Percentiles rank a stretch among this genome's conserved stretches.
Conservation (phyloP, 1,140 invertebrate genomes). For the Archivesica marissinica region DNA sequence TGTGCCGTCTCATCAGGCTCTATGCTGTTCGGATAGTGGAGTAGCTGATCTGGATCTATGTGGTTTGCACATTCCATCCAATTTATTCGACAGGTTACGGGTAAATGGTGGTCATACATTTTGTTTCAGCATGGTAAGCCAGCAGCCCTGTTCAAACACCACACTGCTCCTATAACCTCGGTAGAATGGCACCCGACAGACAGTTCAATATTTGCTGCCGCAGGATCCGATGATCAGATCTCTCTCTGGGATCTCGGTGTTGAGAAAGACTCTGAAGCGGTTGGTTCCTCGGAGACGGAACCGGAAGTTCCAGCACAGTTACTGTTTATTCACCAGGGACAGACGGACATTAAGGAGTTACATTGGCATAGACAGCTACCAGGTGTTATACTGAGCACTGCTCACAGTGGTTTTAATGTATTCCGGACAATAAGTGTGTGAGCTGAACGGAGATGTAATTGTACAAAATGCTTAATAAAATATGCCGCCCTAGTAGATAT, state of each 20-base stretch:
- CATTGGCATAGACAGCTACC: slow-evolving; percentile 99
- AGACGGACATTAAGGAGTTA: slow-evolving; percentile 98
- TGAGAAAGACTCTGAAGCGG: slow-evolving; percentile 89
- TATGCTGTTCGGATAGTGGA: too few species aligned
- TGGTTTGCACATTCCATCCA: too few species aligned
- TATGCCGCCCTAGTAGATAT: too few species aligned
- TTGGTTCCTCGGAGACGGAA: slow-evolving; percentile 82
- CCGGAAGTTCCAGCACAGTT: slow-evolving; percentile 95
- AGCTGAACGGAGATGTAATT: slow-evolving; percentile 73
- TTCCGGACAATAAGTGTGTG: slow-evolving; percentile 99
- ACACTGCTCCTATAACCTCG: slow-evolving; percentile 95
- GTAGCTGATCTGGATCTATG: too few species aligned
- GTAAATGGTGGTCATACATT: too few species aligned
- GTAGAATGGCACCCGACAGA: slow-evolving; percentile 99
- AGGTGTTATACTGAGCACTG: slow-evolving; percentile 97
- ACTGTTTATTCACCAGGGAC: slow-evolving; percentile 99
- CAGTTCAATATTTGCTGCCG: slow-evolving; percentile 95
- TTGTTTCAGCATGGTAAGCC: slow-evolving; percentile 87
- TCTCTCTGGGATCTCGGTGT: slow-evolving; percentile 98
- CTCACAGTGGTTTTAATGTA: slow-evolving; percentile 97
- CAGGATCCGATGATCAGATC: slow-evolving; percentile 98
- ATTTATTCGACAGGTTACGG: too few species aligned
- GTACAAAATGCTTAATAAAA: too few species aligned
- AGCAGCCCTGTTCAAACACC: slow-evolving; percentile 96
- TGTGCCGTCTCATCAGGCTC: too few species aligned